Percentiles rank a stretch among this genome's conserved stretches.
Conservation (phyloP, 2,888 invertebrate species). For the Alloplasta piceator region DNA sequence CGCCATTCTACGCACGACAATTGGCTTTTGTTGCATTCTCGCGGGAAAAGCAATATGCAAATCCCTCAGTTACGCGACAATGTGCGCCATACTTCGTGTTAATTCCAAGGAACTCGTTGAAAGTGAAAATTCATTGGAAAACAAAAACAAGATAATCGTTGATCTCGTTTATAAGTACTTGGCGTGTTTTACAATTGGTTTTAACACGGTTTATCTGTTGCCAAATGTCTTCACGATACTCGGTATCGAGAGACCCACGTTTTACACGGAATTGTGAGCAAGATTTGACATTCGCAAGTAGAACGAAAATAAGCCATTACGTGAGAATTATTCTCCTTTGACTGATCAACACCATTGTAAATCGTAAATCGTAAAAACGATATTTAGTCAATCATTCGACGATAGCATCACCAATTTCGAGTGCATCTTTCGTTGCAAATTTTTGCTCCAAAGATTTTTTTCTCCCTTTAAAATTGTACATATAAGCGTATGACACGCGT, state of each 20-base stretch:
- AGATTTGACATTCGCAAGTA: too few species aligned
- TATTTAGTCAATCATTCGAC: conserved; percentile 33
- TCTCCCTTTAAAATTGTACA: conserved; percentile 40
- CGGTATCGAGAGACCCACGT: conserved; percentile 91
- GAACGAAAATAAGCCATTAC: too few species aligned
- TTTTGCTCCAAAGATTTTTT: conserved; percentile 27
- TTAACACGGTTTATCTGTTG: conserved; percentile 90
- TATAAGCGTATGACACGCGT: not conserved
- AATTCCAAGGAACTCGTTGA: conserved; percentile 88
- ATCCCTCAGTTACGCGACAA: conserved; percentile 87
- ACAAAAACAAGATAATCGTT: conserved; percentile 89
- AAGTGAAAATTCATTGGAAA: conserved; percentile 87
- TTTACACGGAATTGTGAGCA: conserved; percentile 92
- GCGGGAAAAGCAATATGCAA: conserved; percentile 89
- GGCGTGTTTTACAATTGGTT: conserved; percentile 91
- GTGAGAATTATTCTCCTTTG: too few species aligned
- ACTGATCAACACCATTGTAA: not conserved
- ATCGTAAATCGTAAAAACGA: conserved; percentile 6
- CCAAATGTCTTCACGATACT: conserved; percentile 91
- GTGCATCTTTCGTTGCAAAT: conserved; percentile 4
- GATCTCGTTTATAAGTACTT: conserved; percentile 94
- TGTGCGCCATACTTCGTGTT: conserved; percentile 88
- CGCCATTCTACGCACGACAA: conserved; percentile 87
- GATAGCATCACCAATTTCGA: conserved; percentile 1
- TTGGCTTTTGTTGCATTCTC: conserved; percentile 91